Evolutionary conservation across 2,888 invertebrate species (phyloP), one percentile per base, ranked within the genome.

Genomic region (Melinaea marsaeus): DNA sequence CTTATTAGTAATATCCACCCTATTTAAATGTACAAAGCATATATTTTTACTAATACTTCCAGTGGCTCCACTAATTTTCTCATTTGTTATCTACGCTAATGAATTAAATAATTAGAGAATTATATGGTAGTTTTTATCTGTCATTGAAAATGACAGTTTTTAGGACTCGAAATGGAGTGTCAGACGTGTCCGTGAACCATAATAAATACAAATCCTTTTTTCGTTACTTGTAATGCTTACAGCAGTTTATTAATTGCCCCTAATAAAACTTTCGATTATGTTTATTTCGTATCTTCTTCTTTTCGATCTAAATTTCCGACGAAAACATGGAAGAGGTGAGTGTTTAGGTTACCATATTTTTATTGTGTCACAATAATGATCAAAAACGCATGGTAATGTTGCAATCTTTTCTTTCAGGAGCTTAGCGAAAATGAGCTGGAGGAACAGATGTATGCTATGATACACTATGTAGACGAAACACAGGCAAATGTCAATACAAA

Each of bases 261-360:
- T 75, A 79, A 74, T 75, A 82, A 75, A 78, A 81, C 79, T 84
- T 80, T 81, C 82, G 82, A 88, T 87, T 90, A 90, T 90, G 90
- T 89, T 86, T 76, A 80, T 83, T 84, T 84, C 78, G 80, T 81
- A 81, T 82, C 78, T 77, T 75, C 76, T 79, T 79, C 75, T 82
- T 77, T 85, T 86, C 80, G 73, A 79, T 80, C 85, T 79, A 78
- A 82, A 85, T 81, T 84, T 74, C 75, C 81, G 79, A 78, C 80
- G 77, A 74, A 85, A 89, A 80, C 79, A 90, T 90, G 90, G 90
- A 89, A 79, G 88, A 89, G 87, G 90, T 90, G 75, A 75, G 86
- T 81, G 75, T 74, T 75, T 78, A 76, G 79, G 76, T 82, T 83
- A 77, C 74, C 75, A 77, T 83, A 81, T 81, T 81, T 84, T 81